Percentiles rank a stretch among this genome's conserved stretches.
Conservation (phyloP, 2,113 vertebrate species). For the Eptesicus fuscus region DNA sequence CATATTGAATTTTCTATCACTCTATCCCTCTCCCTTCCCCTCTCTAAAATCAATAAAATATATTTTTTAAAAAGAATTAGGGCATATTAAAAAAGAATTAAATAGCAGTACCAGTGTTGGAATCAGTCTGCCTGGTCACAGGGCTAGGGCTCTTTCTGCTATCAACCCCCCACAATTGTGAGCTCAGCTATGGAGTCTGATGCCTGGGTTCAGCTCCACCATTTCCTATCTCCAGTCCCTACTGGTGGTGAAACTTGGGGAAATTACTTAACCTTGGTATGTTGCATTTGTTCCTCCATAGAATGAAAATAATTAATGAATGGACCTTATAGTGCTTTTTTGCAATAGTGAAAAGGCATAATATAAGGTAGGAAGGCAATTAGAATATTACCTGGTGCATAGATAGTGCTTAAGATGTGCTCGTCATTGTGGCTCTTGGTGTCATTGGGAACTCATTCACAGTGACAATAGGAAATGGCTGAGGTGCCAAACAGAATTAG, state of each 20-base stretch:
- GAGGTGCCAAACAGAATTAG: no score
- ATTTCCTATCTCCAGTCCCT: background rate
- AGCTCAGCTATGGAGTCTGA: background rate
- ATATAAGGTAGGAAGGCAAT: background rate
- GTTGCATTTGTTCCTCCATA: background rate
- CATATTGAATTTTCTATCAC: no score
- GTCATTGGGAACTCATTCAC: background rate
- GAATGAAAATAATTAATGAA: background rate
- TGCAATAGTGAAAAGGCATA: background rate
- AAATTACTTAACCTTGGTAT: background rate
- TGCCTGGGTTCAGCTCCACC: background rate
- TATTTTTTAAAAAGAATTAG: no score
- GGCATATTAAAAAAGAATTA: no score
- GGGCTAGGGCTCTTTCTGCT: fast-evolving
- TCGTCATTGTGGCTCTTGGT: background rate
- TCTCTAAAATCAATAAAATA: no score
- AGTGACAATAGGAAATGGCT: background rate
- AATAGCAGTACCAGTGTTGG: background rate
- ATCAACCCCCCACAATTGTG: fast-evolving
- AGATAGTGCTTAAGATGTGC: background rate
- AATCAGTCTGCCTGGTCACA: background rate
- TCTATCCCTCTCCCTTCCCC: no score
- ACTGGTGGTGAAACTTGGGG: background rate
- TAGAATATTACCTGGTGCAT: background rate
- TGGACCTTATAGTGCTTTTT: background rate